phyloP scores from a whole-genome alignment of 2,113 vertebrate species.

The Pygathrix nemaeus region DNA sequence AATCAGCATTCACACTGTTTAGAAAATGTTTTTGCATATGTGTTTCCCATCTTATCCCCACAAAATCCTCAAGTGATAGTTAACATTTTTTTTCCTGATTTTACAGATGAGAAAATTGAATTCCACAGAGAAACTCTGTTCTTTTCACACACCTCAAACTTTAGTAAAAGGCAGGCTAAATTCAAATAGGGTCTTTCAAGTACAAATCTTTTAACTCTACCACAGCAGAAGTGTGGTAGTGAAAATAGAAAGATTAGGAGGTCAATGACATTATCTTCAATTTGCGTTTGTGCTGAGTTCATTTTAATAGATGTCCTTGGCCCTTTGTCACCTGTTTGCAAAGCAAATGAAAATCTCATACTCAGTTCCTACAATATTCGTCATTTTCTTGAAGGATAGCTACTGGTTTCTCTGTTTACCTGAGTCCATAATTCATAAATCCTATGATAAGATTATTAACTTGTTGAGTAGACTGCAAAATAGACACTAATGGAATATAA shows the following conservation, averaged over 20 bases:
- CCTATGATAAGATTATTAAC: slow-evolving; percentile 76
- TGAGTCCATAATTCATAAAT: slow-evolving; percentile 40
- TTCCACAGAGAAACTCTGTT: neutral
- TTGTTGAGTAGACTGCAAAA: slow-evolving; percentile 74
- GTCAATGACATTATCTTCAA: neutral
- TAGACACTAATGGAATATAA: slow-evolving; percentile 69
- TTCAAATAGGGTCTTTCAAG: neutral
- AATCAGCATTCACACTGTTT: neutral
- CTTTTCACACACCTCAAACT: neutral
- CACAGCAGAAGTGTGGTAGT: neutral
- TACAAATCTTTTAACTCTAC: slow-evolving; percentile 3
- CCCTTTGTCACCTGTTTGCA: slow-evolving; percentile 43
- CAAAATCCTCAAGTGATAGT: neutral
- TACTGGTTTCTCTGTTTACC: slow-evolving; percentile 36
- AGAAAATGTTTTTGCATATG: neutral
- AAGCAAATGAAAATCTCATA: slow-evolving; percentile 16
- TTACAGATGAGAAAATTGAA: neutral
- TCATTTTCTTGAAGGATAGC: slow-evolving; percentile 27
- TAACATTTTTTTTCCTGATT: neutral
- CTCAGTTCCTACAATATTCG: neutral
- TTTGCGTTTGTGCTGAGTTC: slow-evolving; percentile 13
- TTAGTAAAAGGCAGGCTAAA: neutral
- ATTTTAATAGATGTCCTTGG: neutral
- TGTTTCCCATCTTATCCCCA: neutral
- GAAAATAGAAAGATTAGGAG: slow-evolving; percentile 27